Conservation (phyloP, 1,140 invertebrate species). For the Plectrocnemia conspersa region DNA sequence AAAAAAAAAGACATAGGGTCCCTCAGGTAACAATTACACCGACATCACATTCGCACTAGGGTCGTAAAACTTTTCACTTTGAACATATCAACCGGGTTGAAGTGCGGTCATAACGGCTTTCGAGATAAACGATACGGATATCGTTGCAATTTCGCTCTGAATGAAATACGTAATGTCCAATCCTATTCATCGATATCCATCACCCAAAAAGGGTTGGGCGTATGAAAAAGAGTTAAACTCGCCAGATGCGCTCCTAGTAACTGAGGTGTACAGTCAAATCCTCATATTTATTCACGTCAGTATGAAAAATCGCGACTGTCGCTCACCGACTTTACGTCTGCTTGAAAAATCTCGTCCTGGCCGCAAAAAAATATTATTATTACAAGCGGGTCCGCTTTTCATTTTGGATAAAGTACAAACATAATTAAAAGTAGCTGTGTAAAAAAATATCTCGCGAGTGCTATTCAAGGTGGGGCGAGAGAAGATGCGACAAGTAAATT, state of each 20-base stretch:
- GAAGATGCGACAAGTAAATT: background rate
- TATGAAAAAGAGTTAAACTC: too few species aligned
- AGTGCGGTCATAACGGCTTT: background rate
- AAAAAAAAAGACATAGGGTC: constrained; percentile 23
- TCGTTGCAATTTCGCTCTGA: background rate
- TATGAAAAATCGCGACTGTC: too few species aligned
- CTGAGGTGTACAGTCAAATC: too few species aligned
- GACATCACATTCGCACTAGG: constrained; percentile 19
- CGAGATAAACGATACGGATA: background rate
- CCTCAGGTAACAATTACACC: constrained; percentile 25
- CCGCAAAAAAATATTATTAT: too few species aligned
- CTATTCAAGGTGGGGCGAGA: background rate
- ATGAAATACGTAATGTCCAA: too few species aligned
- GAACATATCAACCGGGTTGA: background rate
- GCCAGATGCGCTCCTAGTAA: too few species aligned
- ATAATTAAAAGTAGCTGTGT: constrained; percentile 13
- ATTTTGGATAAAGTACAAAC: background rate
- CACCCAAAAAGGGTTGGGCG: too few species aligned
- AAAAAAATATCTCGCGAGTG: constrained; percentile 2
- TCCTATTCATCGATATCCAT: too few species aligned
- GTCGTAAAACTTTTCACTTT: constrained; percentile 19
- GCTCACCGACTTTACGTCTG: too few species aligned
- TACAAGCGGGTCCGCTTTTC: background rate
- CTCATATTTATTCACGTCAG: too few species aligned
- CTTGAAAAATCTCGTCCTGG: too few species aligned